phyloP scores from a whole-genome alignment of 1,140 invertebrate genomes.

The Drosophila aff. region DNA sequence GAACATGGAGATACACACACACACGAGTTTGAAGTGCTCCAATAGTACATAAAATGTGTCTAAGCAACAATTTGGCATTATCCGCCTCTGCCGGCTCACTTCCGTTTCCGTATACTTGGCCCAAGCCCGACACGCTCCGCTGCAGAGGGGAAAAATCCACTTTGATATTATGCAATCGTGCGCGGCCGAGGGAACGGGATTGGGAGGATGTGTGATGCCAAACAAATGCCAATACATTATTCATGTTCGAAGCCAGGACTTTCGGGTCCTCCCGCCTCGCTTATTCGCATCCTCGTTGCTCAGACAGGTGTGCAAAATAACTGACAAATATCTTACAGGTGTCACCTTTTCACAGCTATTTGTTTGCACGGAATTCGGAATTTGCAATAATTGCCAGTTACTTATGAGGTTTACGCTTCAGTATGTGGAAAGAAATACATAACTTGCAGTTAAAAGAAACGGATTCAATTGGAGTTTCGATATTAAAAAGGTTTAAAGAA shows the following conservation, averaged over 20 bases:
- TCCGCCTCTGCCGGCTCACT: slow-evolving; percentile 17
- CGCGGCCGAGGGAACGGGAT: slow-evolving; percentile 19
- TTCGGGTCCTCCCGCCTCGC: slow-evolving; percentile 3
- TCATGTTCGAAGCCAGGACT: slow-evolving; percentile 53
- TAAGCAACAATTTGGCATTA: slow-evolving; percentile 57
- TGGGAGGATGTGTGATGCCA: slow-evolving; percentile 17
- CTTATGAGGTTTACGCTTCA: background rate
- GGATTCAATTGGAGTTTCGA: background rate
- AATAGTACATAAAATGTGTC: slow-evolving; percentile 30
- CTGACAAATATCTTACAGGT: slow-evolving; percentile 73
- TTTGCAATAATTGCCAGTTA: slow-evolving; percentile 23
- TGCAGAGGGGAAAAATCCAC: slow-evolving; percentile 53
- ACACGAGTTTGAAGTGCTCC: slow-evolving; percentile 6
- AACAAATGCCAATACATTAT: slow-evolving; percentile 63
- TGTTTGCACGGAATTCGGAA: slow-evolving; percentile 16
- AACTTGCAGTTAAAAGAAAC: background rate
- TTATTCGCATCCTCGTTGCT: slow-evolving; percentile 14
- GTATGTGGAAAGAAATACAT: background rate
- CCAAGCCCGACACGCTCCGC: slow-evolving; percentile 38
- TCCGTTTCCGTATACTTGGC: slow-evolving; percentile 28
- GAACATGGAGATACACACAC: slow-evolving; percentile 6
- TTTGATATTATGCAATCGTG: slow-evolving; percentile 77
- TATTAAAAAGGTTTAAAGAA: background rate
- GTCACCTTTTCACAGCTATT: slow-evolving; percentile 49
- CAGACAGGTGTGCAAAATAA: slow-evolving; percentile 80